Evolutionary conservation across 2,113 vertebrate species (phyloP).

Genomic region (Garra rufa): DNA sequence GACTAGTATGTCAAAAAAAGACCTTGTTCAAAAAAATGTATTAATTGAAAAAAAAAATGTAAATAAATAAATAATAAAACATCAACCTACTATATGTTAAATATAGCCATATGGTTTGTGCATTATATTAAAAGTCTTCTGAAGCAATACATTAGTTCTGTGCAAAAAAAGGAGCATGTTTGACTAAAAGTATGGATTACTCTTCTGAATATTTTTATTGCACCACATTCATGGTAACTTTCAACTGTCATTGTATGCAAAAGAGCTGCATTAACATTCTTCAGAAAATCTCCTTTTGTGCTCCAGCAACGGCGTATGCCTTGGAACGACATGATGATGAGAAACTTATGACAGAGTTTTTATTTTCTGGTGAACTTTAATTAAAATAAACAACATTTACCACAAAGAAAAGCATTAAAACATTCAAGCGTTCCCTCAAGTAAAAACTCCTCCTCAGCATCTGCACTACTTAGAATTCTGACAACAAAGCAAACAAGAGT

Average conservation of each 20-base stretch:
- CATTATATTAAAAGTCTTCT: background rate
- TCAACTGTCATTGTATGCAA: background rate
- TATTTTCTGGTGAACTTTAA: background rate
- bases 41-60: too few species aligned
- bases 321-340: background rate
- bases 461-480: slow-evolving; percentile 19
- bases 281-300: background rate
- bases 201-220: background rate
- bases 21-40: too few species aligned
- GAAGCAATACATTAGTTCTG: background rate
- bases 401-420: slow-evolving; percentile 15
- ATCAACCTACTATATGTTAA: background rate
- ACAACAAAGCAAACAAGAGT: slow-evolving; percentile 48
- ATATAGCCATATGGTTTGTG: background rate
- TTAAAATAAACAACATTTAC: slow-evolving; percentile 24
- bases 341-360: background rate
- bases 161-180: background rate
- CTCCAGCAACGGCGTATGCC: background rate
- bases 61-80: too few species aligned
- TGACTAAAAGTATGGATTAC: background rate
- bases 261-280: background rate
- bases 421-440: slow-evolving; percentile 28
- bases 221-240: background rate
- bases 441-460: slow-evolving; percentile 35
- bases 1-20: too few species aligned